Evolutionary conservation across 2,113 vertebrate species (phyloP).

Genomic region (Motacilla alba): DNA sequence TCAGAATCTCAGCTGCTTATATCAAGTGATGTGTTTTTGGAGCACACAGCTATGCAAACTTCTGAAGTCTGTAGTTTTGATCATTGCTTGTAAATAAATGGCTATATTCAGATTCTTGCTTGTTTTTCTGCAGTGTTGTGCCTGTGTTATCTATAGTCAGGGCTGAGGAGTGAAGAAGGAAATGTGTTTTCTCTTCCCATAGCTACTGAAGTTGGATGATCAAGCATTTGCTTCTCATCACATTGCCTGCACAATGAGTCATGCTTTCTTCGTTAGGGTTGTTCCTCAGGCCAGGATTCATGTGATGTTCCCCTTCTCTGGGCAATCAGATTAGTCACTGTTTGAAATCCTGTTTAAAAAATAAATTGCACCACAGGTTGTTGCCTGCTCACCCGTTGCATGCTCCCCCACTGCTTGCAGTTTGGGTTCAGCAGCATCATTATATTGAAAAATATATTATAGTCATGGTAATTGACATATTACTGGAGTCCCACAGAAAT

Average conservation of each 20-base stretch:
- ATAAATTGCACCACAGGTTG: neutral
- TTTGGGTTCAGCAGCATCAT: neutral
- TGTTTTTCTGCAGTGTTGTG: neutral
- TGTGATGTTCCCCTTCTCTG: conserved; percentile 18
- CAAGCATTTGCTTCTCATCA: conserved; percentile 50
- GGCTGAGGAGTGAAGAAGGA: neutral
- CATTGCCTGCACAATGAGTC: conserved; percentile 35
- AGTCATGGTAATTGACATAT: neutral
- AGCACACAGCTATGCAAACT: neutral
- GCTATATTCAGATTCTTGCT: neutral
- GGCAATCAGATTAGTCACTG: conserved; percentile 29
- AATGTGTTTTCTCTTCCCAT: neutral
- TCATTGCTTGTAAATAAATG: neutral
- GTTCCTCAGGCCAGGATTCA: conserved; percentile 44
- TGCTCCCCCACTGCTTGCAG: neutral
- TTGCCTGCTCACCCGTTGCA: neutral
- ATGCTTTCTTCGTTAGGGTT: conserved; percentile 14
- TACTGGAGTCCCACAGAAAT: neutral
- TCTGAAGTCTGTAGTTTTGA: neutral
- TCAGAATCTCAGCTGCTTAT: neutral
- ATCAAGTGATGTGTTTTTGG: neutral
- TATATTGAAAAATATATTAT: neutral
- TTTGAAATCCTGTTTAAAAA: conserved; percentile 39
- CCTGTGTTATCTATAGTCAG: neutral
- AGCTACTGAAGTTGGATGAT: conserved; percentile 1